Evolutionary conservation across 2,113 vertebrate genomes (phyloP), one percentile per base, ranked within the genome.

Genomic region (Gracilinanus agilis): DNA sequence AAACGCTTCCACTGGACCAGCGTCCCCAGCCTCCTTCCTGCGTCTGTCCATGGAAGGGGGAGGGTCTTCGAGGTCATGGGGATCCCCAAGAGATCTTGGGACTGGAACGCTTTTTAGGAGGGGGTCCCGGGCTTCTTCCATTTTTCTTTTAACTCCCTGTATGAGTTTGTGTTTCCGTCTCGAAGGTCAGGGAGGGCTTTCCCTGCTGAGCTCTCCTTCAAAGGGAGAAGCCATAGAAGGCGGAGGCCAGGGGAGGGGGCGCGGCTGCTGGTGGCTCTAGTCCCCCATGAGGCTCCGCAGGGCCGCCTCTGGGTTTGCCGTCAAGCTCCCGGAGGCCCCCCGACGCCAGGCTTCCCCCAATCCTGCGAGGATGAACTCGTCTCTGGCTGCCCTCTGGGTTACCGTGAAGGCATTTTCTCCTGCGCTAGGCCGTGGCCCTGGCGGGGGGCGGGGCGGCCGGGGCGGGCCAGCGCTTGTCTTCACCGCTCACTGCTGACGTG

Each of bases 401-500:
- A 53, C 3, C 0, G 2, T 25, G 44, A 61, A 24, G 6, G 54
- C 0, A 19, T 19, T 53, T 56, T 21, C 34, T 3, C 44, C 53
- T 54, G n/a, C n/a, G n/a, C n/a, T n/a, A n/a, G n/a, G n/a, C n/a
- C n/a, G n/a, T n/a, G n/a, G n/a, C n/a, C n/a, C n/a, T n/a, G n/a
- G n/a, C n/a, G n/a, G n/a, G n/a, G n/a, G n/a, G n/a, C n/a, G n/a
- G n/a, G n/a, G n/a, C n/a, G n/a, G n/a, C n/a, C n/a, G n/a, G n/a
- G 49, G 49, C 5, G 49, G 49, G 49, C 23, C 53, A 49, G 0
- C 6, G 11, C 8, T 25, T 3, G 44, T 90, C n/a, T 56, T 13
- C 56, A 4, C 91, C 27, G 89, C 95, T 98, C 97, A 96, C 98
- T 96, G 95, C 94, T 95, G 97, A 97, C 95, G 97, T 95, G 96